These are phyloP conservation scores for Megalops atlanticus DNA, from an alignment of 2,113 vertebrate species.

Conservation along the genomic window DNA sequence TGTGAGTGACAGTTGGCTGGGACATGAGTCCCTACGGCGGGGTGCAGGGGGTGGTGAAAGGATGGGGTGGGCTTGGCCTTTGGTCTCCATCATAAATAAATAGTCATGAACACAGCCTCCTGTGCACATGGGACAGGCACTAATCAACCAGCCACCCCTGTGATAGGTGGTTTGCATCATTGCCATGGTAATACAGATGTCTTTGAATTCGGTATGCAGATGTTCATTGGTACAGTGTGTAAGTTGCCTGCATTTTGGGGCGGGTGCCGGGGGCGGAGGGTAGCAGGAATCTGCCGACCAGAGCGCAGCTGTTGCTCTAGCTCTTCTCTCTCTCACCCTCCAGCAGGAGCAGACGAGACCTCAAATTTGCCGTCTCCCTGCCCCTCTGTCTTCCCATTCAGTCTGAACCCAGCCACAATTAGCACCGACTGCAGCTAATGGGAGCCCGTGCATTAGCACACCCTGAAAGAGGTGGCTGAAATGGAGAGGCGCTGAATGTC, in stretches of 20 bases:
- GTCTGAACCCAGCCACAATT: background rate
- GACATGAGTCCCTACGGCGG: background rate
- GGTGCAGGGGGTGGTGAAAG: background rate
- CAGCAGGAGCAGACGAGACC: background rate
- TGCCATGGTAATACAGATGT: background rate
- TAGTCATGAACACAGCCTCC: too few relatives aligned
- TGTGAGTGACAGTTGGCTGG: background rate
- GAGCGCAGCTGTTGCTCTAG: background rate
- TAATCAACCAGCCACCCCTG: background rate
- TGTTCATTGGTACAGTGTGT: background rate
- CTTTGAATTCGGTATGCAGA: background rate
- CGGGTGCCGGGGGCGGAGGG: background rate
- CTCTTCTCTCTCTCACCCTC: background rate
- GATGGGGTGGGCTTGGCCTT: too few relatives aligned
- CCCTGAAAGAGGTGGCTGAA: background rate
- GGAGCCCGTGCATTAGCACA: conserved; percentile 4
- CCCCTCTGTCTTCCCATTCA: background rate
- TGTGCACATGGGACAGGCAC: too few relatives aligned
- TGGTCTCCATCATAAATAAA: too few relatives aligned
- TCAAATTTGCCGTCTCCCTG: background rate
- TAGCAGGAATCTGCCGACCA: background rate
- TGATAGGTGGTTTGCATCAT: background rate
- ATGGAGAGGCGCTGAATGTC: background rate
- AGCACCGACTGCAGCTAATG: background rate
- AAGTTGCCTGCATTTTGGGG: too few relatives aligned